These are phyloP conservation scores for Drosophila virilis DNA, from an alignment of 1,140 invertebrate species.

Conservation along the genomic window DNA sequence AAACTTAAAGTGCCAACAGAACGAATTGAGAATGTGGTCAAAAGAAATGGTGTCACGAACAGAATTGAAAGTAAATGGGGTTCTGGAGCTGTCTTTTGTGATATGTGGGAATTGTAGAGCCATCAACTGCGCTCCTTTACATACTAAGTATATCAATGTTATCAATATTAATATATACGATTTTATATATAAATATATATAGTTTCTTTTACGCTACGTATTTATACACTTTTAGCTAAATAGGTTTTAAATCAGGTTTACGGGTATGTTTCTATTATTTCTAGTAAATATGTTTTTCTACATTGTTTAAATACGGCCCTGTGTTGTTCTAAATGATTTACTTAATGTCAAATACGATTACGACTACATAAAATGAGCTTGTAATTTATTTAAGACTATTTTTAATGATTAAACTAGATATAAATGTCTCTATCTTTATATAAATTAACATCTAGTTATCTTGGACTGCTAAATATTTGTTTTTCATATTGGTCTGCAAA, in stretches of 20 bases:
- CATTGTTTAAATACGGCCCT: neutral
- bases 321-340: neutral
- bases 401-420: no score
- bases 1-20: constrained; percentile 17
- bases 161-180: constrained; percentile 3
- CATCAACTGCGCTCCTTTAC: constrained; percentile 11
- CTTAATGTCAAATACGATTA: neutral
- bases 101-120: constrained; percentile 35
- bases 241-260: constrained; percentile 15
- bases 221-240: constrained; percentile 21
- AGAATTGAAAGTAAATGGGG: constrained; percentile 25
- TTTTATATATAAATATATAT: neutral
- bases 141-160: constrained; percentile 12
- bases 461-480: neutral
- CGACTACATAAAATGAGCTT: neutral
- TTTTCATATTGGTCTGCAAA: no score
- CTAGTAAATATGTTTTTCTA: constrained; percentile 4
- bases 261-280: constrained; percentile 15
- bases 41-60: constrained; percentile 4
- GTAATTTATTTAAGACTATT: neutral
- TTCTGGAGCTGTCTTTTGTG: constrained; percentile 47
- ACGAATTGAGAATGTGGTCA: constrained; percentile 21
- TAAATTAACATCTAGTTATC: no score
- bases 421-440: no score
- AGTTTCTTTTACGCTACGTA: constrained; percentile 10